phyloP scores from a whole-genome alignment of 2,888 invertebrate species.

The Drosophila rubida region DNA sequence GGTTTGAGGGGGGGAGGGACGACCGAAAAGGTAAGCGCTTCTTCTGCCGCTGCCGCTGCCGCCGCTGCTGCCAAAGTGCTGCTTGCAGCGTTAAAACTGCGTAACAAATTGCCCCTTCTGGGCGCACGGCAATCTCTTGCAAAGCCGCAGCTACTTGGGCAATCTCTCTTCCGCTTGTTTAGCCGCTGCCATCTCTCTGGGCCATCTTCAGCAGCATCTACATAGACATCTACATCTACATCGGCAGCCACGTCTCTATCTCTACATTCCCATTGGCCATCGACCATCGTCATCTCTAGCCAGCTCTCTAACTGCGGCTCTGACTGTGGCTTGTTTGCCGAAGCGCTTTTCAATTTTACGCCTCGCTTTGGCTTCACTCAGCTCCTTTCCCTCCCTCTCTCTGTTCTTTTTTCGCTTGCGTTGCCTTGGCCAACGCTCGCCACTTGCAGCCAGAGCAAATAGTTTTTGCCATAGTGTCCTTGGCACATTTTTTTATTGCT shows the following conservation, averaged over 20 bases:
- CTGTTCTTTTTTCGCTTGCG: conserved; percentile 4
- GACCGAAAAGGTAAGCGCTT: conserved; percentile 37
- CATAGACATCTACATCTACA: neutral
- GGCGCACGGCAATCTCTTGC: conserved; percentile 19
- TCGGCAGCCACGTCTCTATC: neutral
- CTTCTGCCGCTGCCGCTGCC: neutral
- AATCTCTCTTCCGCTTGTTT: conserved; percentile 70
- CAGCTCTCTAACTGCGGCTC: conserved; percentile 11
- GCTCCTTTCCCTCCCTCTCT: conserved; percentile 24
- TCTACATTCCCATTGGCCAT: neutral
- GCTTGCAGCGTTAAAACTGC: conserved; percentile 63
- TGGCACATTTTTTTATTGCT: conserved; percentile 73
- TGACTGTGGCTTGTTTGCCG: conserved; percentile 57
- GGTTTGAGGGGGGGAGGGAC: conserved; percentile 6
- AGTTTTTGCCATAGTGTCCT: conserved; percentile 78
- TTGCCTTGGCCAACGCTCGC: conserved; percentile 23
- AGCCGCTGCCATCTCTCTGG: conserved; percentile 27
- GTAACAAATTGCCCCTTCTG: conserved; percentile 64
- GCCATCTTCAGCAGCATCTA: conserved; percentile 1
- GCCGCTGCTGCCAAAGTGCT: conserved; percentile 22
- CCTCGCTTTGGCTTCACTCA: conserved; percentile 68
- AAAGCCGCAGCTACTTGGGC: conserved; percentile 43
- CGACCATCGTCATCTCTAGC: conserved; percentile 20
- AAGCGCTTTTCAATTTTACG: conserved; percentile 76
- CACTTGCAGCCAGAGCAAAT: conserved; percentile 57